Conservation (phyloP, 1,140 invertebrate species). For the Fopius arisanus region DNA sequence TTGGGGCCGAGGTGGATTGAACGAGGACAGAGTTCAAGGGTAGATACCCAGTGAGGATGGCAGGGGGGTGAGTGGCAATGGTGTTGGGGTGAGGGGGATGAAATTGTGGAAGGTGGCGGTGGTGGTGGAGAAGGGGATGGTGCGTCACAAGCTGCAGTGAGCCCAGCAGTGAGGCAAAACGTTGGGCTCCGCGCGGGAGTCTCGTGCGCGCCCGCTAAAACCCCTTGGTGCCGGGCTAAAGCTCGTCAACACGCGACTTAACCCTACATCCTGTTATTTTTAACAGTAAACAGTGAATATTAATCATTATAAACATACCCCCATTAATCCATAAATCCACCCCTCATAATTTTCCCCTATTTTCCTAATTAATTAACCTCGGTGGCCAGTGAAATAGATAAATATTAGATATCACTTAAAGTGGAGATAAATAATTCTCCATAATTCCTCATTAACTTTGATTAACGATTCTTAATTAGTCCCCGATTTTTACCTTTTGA, state of each 20-base stretch:
- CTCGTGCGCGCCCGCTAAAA: conserved; percentile 52
- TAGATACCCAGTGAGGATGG: not conserved
- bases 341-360: too few relatives aligned
- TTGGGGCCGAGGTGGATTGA: conserved; percentile 26
- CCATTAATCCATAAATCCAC: too few relatives aligned
- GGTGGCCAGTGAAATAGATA: too few relatives aligned
- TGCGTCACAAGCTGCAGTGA: conserved; percentile 63
- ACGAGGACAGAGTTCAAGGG: conserved; percentile 34
- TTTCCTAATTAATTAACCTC: too few relatives aligned
- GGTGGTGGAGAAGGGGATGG: conserved; percentile 49
- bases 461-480: too few relatives aligned
- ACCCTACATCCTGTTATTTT: conserved; percentile 22
- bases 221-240: conserved; percentile 21
- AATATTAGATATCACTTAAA: too few relatives aligned
- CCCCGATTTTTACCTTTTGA: too few relatives aligned
- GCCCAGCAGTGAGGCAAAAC: conserved; percentile 62
- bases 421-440: too few relatives aligned
- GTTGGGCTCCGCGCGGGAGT: conserved; percentile 61
- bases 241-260: conserved; percentile 39
- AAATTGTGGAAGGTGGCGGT: conserved; percentile 18
- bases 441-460: too few relatives aligned
- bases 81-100: conserved; percentile 4
- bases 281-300: not conserved
- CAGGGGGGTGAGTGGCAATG: conserved; percentile 5
- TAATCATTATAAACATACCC: too few relatives aligned